Base-by-base conservation (phyloP, 2,113 vertebrate genomes). In the Rhea americana region DNA sequence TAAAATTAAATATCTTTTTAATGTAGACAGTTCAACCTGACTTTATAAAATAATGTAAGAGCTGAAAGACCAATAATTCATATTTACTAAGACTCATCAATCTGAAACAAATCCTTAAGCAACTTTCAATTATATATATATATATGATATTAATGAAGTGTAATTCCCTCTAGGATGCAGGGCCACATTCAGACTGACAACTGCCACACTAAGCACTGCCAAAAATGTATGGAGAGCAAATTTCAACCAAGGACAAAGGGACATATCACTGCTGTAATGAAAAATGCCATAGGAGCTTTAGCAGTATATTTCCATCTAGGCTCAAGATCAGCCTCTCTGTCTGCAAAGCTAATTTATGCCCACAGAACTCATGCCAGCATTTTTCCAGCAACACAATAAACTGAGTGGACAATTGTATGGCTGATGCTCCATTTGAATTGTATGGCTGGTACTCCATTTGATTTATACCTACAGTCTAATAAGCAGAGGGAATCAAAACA, bases 201-300 rank as follows among this genome's bases (percentile, higher is more conserved):
- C 58, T 90, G 80, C 66, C 74, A 84, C 80, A 88, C 58, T 65
- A 85, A 85, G 90, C 65, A 50, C 56, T 92, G 85, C 88, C 94
- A 93, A 93, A 93, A 95, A 86, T 71, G 48, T 94, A 86, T 9
- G 50, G 48, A 81, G 91, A 88, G 32, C 88, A 93, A 84, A 86
- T 95, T 93, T 90, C 53, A 91, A 47, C 70, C 95, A 94, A 96
- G 94, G 95, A 95, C 93, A 79, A 86, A 94, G 7, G 77, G 90
- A 66, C 76, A 90, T 25, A 58, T 11, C 51, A 58, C 45, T 94
- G 73, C 45, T 81, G 45, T 53, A 83, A 81, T 53, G 35, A 47
- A 37, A 59, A 77, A 30, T 2, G 41, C 61, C 45, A 66, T 32
- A 82, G 90, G 48, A 89, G 37, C 53, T 86, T 73, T 58, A 83